Base-by-base conservation (phyloP, 2,797 vertebrate genomes). In the Eremophila alpestris region DNA sequence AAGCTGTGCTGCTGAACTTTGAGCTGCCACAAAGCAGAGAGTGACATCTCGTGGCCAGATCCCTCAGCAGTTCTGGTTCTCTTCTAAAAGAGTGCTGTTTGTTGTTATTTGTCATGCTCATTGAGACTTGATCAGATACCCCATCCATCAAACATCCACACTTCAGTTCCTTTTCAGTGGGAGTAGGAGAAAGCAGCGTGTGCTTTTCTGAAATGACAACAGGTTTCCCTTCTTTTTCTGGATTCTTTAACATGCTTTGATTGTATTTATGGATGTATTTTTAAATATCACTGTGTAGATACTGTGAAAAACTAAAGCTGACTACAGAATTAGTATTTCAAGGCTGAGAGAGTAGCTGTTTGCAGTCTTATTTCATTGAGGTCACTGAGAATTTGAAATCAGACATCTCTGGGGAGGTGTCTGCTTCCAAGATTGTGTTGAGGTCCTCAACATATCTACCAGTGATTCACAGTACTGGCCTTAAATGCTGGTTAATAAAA, bases 11-110 rank as follows among this genome's bases (percentile, higher is more conserved):
- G 7, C 30, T 26, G n/a, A 59, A 48, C 74, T 54, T 68, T 30
- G 27, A 32, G 30, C 23, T 82, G 38, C 48, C 55, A 16, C 67
- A 15, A 70, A 85, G 88, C 2, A 46, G 73, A 96, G 77, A 69
- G 93, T 91, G 95, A 94, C 94, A 92, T 93, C 88, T 96, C 5
- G 68, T 94, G 95, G 91, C 40, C 71, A 71, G 38, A 81, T 54
- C 13, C 51, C n/a, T 81, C 48, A 74, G 73, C 22, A 48, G 0
- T 64, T 83, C 29, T 60, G 32, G 45, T 71, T 36, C 62, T 90
- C 16, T 49, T 68, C 23, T 40, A 29, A 23, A 85, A 24, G 46
- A 8, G 4, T 67, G 62, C 29, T 64, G 45, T 67, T 58, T 52
- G 36, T 64, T 73, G 48, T 4, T 58, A 1, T 32, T 78, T 49